These are phyloP conservation scores for Orthosia gracilis DNA, from an alignment of 2,888 invertebrate species.

Conservation along the genomic window DNA sequence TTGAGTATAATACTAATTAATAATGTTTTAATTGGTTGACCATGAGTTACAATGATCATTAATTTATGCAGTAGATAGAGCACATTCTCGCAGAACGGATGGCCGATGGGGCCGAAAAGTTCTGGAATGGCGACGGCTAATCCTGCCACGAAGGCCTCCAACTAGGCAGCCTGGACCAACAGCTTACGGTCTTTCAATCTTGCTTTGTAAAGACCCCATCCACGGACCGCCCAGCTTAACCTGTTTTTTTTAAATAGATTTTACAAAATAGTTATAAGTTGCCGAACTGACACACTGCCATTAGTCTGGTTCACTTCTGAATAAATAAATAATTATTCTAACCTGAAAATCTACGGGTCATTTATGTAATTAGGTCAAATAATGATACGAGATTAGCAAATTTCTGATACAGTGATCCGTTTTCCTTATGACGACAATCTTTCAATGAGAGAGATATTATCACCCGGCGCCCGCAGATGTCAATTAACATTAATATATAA, in stretches of 20 bases:
- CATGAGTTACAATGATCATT: conserved; percentile 19
- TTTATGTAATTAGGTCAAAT: conserved; percentile 29
- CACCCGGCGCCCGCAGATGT: conserved; percentile 6
- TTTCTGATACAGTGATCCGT: neutral
- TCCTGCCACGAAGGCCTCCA: too few relatives aligned
- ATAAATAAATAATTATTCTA: neutral
- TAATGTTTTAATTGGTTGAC: conserved; percentile 21
- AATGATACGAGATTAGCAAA: neutral
- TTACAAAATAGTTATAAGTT: too few relatives aligned
- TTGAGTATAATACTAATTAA: conserved; percentile 5
- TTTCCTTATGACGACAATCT: conserved; percentile 1
- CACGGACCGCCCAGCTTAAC: too few relatives aligned
- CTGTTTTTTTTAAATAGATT: too few relatives aligned
- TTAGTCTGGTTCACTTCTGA: neutral
- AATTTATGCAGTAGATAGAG: neutral
- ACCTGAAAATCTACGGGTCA: conserved; percentile 18
- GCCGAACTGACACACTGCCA: too few relatives aligned
- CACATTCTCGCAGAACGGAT: too few relatives aligned
- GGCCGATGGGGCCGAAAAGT: too few relatives aligned
- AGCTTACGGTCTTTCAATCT: too few relatives aligned
- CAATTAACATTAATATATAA: neutral
- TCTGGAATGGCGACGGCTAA: too few relatives aligned
- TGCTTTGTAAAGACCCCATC: too few relatives aligned
- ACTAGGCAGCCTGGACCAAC: too few relatives aligned
- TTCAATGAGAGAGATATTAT: neutral